phyloP scores from a whole-genome alignment of 2,888 invertebrate species.

The Amiota communis region DNA sequence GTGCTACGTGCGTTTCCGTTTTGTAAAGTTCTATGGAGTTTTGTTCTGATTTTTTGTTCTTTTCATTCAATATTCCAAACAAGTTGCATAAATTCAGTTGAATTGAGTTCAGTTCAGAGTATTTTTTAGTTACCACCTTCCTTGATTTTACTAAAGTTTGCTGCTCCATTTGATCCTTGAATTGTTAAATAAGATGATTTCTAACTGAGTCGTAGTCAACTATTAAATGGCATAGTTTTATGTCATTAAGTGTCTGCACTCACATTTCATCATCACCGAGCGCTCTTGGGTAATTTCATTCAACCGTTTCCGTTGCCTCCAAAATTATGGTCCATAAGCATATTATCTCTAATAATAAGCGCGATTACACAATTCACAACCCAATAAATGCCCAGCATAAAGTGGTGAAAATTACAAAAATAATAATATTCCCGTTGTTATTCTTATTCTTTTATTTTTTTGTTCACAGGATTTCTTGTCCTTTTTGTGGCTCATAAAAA shows the following conservation, averaged over 20 bases:
- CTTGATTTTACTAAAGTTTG: too few relatives aligned
- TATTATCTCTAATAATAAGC: slow-evolving; percentile 56
- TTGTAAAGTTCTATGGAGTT: slow-evolving; percentile 4
- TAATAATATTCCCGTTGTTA: slow-evolving; percentile 28
- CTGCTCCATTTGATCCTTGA: too few relatives aligned
- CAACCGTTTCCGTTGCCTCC: background rate
- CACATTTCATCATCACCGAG: too few relatives aligned
- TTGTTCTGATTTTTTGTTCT: too few relatives aligned
- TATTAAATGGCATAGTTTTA: too few relatives aligned
- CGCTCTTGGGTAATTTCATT: background rate
- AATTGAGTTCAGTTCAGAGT: too few relatives aligned
- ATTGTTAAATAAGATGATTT: too few relatives aligned
- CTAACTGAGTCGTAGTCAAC: too few relatives aligned
- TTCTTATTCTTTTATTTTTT: slow-evolving; percentile 12
- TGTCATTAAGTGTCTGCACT: too few relatives aligned
- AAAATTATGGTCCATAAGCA: slow-evolving; percentile 41
- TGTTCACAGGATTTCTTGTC: slow-evolving; percentile 24
- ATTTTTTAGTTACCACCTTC: too few relatives aligned
- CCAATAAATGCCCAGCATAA: slow-evolving; percentile 40
- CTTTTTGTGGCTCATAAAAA: slow-evolving; percentile 19
- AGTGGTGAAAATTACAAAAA: slow-evolving; percentile 43
- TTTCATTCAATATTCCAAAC: background rate
- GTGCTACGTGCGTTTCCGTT: slow-evolving; percentile 18
- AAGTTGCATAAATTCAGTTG: slow-evolving; percentile 9
- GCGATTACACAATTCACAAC: slow-evolving; percentile 38